Percentiles rank a stretch among this genome's conserved stretches.
phyloP scores from a whole-genome alignment of 30 jellyfish, hydroid and myxozoan species.

The Nemopilema nomurai region DNA sequence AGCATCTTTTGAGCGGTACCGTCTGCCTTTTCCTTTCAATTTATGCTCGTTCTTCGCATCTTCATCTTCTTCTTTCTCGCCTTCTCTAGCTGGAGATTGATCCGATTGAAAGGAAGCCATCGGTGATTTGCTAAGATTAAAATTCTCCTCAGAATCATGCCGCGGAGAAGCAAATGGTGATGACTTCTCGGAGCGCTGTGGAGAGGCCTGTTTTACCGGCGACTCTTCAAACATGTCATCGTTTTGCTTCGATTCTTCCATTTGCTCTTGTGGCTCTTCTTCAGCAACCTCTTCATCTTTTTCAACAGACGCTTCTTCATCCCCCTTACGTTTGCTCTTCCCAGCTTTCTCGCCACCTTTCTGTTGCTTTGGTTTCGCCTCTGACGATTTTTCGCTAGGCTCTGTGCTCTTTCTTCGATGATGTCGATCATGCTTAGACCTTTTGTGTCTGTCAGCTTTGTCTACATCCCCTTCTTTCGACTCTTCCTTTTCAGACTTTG shows the following conservation, averaged over 20 bases:
- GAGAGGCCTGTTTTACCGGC: slow-evolving; percentile 34
- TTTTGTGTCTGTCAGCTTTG: slow-evolving; percentile 32
- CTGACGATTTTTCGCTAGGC: background rate
- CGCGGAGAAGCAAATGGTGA: slow-evolving; percentile 8
- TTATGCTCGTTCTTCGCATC: slow-evolving; percentile 19
- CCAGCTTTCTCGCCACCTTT: slow-evolving; percentile 31
- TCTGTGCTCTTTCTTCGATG: slow-evolving; percentile 26
- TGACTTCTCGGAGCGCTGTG: slow-evolving; percentile 34
- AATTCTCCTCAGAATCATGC: slow-evolving; percentile 40
- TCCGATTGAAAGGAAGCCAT: slow-evolving; percentile 37
- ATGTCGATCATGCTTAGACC: slow-evolving; percentile 34
- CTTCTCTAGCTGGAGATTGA: slow-evolving; percentile 24
- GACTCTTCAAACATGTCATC: slow-evolving; percentile 50
- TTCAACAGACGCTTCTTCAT: slow-evolving; percentile 11
- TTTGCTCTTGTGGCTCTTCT: background rate
- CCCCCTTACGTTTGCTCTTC: slow-evolving; percentile 18
- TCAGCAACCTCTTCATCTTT: slow-evolving; percentile 17
- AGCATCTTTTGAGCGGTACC: slow-evolving; percentile 45
- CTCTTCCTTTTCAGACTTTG: slow-evolving; percentile 35
- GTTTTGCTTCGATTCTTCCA: slow-evolving; percentile 20
- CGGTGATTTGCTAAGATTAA: slow-evolving; percentile 51
- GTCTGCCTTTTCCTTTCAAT: slow-evolving; percentile 43
- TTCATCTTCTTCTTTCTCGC: background rate
- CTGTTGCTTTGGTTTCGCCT: slow-evolving; percentile 39
- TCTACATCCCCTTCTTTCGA: slow-evolving; percentile 38